Evolutionary conservation across 1,140 invertebrate genomes (phyloP), one percentile per base, ranked within the genome.

Genomic region (Drosophila ficusphila): DNA sequence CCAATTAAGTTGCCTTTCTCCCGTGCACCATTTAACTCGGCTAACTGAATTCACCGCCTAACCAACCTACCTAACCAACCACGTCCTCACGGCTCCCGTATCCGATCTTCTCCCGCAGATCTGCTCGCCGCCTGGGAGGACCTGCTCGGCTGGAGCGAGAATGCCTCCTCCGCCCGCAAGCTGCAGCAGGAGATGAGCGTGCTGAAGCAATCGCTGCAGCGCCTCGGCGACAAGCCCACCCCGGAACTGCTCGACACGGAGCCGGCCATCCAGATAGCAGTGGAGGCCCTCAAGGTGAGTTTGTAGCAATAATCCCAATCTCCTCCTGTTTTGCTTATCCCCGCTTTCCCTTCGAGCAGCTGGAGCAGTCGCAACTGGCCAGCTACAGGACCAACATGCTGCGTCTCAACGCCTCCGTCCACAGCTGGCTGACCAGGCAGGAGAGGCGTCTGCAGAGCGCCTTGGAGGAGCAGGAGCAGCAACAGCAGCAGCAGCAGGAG

Each of bases 341-440:
- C n/a, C 4, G 6, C 1, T n/a, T 73, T 82, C 7, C 1, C 14
- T 73, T 82, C 61, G n/a, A n/a, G n/a, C n/a, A 95, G 94, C 92
- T 92, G 73, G 93, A 94, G 72, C 91, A 96, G 76, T 92, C 93
- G 31, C 93, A 94, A 67, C 92, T 97, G 57, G 93, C 94, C 83
- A 94, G 96, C 88, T 94, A 94, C 79, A 95, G 96, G 90, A 92
- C 93, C 21, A 93, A 93, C 31, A 94, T 96, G 93, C 88, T 96
- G 54, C 94, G 95, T 56, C 90, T 96, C 69, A 96, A 96, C 70
- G 94, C 95, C 54, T 94, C 95, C 9, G 95, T 96, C 27, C 95
- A 96, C 79, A 94, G 95, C 29, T 94, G 95, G 81, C 93, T 96
- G 92, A 93, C 65, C 92, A 93, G 90, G 90, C 93, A 76, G 92